A percentile compares a stretch with the other conserved stretches of the same genome.
Evolutionary conservation across 2,113 vertebrate species (phyloP).

Genomic region (Spilogale gracilis): DNA sequence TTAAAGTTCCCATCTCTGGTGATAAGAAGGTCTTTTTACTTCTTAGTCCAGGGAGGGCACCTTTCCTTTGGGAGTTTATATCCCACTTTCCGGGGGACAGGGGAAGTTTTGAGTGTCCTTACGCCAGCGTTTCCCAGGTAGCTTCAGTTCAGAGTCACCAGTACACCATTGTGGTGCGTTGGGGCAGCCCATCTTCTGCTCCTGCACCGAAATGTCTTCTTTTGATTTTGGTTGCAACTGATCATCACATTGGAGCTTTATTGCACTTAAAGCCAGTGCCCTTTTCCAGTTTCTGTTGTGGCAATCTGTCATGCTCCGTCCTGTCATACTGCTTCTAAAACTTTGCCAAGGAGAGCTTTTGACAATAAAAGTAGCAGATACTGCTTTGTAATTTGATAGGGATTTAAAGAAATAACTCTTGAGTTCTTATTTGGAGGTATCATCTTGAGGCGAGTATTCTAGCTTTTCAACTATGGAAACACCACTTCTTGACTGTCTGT

Average conservation of each 20-base stretch:
- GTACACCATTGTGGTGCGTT: not conserved
- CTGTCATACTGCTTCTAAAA: conserved; percentile 23
- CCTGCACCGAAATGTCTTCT: not conserved
- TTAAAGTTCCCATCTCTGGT: not conserved
- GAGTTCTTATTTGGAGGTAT: not conserved
- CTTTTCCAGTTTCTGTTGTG: not conserved
- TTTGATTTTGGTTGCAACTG: not conserved
- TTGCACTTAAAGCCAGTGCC: not conserved
- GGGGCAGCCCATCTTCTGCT: not conserved
- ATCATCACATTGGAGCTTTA: not conserved
- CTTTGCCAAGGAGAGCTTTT: not conserved
- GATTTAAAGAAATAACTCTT: not conserved
- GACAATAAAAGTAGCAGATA: not conserved
- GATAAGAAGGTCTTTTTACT: not conserved
- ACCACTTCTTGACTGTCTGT: not conserved
- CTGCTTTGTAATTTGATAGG: not conserved
- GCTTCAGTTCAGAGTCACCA: not conserved
- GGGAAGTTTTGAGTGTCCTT: not conserved
- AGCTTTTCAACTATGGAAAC: not conserved
- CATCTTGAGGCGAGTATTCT: not conserved
- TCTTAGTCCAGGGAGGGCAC: not conserved
- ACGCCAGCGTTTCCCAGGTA: not conserved
- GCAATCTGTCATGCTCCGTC: not conserved
- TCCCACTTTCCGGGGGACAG: not conserved
- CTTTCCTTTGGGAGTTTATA: not conserved